These are phyloP conservation scores for Scotopteryx bipunctaria DNA, from an alignment of 2,888 invertebrate species.

Conservation along the genomic window DNA sequence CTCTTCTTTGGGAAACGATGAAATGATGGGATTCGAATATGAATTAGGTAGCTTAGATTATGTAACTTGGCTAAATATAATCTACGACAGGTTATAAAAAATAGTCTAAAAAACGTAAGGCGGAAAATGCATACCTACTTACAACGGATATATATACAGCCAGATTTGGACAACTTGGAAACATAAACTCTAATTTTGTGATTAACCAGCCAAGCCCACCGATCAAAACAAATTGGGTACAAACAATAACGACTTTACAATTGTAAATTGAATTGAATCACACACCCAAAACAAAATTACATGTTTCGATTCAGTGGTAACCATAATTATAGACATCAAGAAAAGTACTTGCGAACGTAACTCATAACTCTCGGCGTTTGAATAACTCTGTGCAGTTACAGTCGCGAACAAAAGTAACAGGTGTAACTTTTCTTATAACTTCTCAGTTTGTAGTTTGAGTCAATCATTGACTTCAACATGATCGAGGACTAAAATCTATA, in stretches of 20 bases:
- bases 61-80: too few species aligned
- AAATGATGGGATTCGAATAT: slow-evolving; percentile 35
- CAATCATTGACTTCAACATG: too few species aligned
- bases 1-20: slow-evolving; percentile 48
- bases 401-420: not conserved
- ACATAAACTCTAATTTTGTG: not conserved
- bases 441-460: too few species aligned
- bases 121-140: too few species aligned
- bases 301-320: slow-evolving; percentile 46
- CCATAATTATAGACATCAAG: slow-evolving; percentile 56
- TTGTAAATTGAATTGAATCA: slow-evolving; percentile 32
- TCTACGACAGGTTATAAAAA: too few species aligned
- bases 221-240: slow-evolving; percentile 7
- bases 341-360: slow-evolving; percentile 49
- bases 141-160: too few species aligned
- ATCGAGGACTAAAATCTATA: too few species aligned
- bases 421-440: not conserved
- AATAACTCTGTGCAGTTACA: slow-evolving; percentile 16
- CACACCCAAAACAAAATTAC: slow-evolving; percentile 42
- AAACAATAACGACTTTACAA: slow-evolving; percentile 25
- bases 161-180: too few species aligned
- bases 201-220: not conserved
- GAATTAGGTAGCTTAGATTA: slow-evolving; percentile 2
- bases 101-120: too few species aligned
- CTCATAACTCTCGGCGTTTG: slow-evolving; percentile 24